phyloP scores from a whole-genome alignment of 35 echinoderm and acorn worm species.

The Lytechinus pictus region DNA sequence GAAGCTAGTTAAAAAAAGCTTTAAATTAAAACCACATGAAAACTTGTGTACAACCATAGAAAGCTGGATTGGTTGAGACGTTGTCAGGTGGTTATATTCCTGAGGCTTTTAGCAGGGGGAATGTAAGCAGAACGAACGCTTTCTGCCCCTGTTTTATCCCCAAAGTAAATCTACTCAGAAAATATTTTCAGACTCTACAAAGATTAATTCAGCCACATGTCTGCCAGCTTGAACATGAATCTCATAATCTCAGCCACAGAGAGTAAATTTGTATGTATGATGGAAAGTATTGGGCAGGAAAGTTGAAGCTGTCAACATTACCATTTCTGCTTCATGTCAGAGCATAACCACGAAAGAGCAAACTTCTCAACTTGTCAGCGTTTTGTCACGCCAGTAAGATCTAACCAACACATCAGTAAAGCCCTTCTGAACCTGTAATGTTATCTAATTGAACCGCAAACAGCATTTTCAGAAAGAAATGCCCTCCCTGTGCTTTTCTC shows the following conservation, averaged over 20 bases:
- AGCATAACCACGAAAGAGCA: neutral
- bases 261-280: neutral
- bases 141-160: neutral
- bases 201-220: neutral
- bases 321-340: neutral
- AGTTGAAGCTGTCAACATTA: neutral
- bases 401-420: neutral
- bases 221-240: neutral
- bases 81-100: neutral
- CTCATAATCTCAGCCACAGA: neutral
- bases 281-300: neutral
- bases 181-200: neutral
- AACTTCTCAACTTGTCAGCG: neutral
- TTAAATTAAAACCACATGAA: too few relatives aligned
- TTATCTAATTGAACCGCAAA: constrained; percentile 9
- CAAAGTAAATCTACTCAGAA: neutral
- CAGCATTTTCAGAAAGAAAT: neutral
- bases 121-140: neutral
- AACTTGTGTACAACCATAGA: neutral
- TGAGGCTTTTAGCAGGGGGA: neutral
- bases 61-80: neutral
- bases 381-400: neutral
- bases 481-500: neutral
- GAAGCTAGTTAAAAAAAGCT: too few relatives aligned
- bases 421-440: neutral